Conservation (phyloP, 2,888 invertebrate genomes). For the Nymphalis urticae region DNA sequence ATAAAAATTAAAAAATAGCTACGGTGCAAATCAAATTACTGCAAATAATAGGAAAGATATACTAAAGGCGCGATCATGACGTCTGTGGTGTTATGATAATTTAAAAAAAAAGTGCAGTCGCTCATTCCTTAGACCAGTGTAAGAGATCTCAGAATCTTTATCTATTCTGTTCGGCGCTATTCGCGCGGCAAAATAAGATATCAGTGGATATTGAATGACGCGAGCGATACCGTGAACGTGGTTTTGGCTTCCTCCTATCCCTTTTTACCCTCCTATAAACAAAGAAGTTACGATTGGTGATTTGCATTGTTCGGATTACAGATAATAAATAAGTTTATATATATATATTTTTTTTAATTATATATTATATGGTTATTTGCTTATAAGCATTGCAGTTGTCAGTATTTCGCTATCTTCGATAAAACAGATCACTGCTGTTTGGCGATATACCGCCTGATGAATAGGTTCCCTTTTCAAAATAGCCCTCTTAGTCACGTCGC, state of each 20-base stretch:
- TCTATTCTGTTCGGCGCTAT: constrained; percentile 63
- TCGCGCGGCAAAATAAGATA: constrained; percentile 77
- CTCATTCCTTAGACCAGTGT: constrained; percentile 49
- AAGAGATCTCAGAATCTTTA: constrained; percentile 56
- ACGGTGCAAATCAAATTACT: no score
- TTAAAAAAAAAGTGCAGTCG: constrained; percentile 1
- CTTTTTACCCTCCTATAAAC: constrained; percentile 46
- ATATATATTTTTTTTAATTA: background rate
- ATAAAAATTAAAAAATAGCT: no score
- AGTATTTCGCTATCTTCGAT: no score
- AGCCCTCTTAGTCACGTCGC: no score
- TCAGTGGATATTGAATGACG: constrained; percentile 78
- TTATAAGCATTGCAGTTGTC: no score
- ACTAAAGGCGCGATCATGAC: no score
- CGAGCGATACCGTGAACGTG: constrained; percentile 57
- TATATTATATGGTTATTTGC: no score
- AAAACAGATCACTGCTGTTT: no score
- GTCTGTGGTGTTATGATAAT: background rate
- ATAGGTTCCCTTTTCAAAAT: no score
- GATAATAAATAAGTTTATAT: constrained; percentile 49
- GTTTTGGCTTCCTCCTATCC: constrained; percentile 50
- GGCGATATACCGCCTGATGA: no score
- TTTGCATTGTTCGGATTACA: constrained; percentile 46
- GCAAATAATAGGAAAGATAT: no score
- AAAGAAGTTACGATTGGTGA: constrained; percentile 48